Conservation (phyloP, 2,888 invertebrate genomes). For the Prenolepis imparis region DNA sequence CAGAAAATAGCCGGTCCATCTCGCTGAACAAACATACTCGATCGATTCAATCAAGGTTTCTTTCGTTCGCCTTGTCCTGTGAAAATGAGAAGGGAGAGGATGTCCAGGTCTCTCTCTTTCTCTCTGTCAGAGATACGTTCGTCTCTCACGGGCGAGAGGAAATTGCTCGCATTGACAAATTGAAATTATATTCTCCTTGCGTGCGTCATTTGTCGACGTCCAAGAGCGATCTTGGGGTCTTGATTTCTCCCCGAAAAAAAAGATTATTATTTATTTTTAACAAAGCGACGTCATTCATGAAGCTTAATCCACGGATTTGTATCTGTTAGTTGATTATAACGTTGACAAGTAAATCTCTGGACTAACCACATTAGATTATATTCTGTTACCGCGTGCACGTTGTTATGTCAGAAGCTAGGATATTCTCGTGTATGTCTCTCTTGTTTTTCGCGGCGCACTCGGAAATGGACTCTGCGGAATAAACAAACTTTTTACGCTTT, state of each 20-base stretch:
- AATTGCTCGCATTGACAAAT: slow-evolving; percentile 15
- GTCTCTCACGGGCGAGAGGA: not conserved
- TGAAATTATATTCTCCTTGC: slow-evolving; percentile 20
- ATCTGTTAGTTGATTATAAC: not conserved
- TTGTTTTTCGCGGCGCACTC: not conserved
- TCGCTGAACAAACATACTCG: slow-evolving; percentile 50
- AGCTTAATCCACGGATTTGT: not conserved
- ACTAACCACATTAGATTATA: not conserved
- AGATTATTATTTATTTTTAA: not conserved
- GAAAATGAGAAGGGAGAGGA: slow-evolving; percentile 8
- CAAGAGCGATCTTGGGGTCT: not conserved
- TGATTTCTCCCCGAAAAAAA: not conserved
- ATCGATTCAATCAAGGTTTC: slow-evolving; percentile 52
- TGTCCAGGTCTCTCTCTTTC: not conserved
- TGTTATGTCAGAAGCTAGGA: not conserved
- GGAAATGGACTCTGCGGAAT: not conserved
- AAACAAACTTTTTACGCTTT: not conserved
- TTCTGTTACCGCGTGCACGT: not conserved
- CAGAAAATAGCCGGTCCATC: slow-evolving; percentile 44
- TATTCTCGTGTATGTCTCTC: not conserved
- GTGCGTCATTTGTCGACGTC: not conserved
- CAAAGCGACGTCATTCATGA: not conserved
- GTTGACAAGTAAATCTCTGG: not conserved
- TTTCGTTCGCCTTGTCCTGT: slow-evolving; percentile 18
- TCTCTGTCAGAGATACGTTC: not conserved